Conservation (phyloP, 2,797 vertebrate genomes). For the Xenopus petersii region DNA sequence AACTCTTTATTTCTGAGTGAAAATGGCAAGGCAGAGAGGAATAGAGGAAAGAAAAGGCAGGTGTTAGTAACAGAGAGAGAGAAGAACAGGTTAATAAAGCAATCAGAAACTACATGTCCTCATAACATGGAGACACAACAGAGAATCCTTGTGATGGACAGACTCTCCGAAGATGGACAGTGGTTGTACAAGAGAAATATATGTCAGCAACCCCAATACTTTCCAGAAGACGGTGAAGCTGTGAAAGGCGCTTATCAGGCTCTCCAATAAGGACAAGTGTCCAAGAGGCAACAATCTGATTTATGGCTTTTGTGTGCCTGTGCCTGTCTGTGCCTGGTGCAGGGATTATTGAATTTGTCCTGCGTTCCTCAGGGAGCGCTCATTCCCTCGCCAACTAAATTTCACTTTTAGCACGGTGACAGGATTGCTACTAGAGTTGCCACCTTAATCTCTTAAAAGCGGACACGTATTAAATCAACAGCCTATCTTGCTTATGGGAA, state of each 20-base stretch:
- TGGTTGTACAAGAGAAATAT: background rate
- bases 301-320: conserved; percentile 1
- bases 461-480: no score
- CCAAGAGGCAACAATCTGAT: background rate
- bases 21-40: conserved; percentile 68
- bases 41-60: conserved; percentile 69
- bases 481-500: no score
- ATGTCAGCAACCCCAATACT: background rate
- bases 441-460: no score
- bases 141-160: no score
- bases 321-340: background rate
- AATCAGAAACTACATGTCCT: conserved; percentile 61
- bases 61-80: conserved; percentile 70
- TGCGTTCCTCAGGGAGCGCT: background rate
- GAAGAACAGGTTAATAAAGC: conserved; percentile 69
- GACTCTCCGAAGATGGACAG: background rate
- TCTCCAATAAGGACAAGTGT: background rate
- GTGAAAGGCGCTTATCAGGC: background rate
- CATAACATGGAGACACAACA: conserved; percentile 50
- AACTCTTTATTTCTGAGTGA: conserved; percentile 99
- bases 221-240: background rate
- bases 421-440: background rate
- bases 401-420: background rate
- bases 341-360: background rate
- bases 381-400: background rate